Conservation (phyloP, 2,888 invertebrate genomes). For the Catocala sponsa region DNA sequence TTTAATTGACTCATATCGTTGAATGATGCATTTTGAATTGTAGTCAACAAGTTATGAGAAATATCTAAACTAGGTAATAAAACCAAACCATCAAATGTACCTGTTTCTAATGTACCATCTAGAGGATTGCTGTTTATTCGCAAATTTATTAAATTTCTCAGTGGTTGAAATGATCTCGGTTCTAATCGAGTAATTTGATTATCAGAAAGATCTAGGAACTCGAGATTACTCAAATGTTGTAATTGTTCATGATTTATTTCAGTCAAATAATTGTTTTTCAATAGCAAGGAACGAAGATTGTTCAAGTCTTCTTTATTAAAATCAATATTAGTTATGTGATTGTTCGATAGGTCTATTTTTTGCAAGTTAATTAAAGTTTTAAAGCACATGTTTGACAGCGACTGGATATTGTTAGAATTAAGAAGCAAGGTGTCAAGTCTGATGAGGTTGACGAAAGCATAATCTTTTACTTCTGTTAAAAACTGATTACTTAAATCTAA, state of each 20-base stretch:
- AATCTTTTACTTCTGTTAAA: constrained; percentile 63
- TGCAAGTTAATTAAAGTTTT: constrained; percentile 53
- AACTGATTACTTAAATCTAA: constrained; percentile 67
- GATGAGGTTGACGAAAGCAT: constrained; percentile 64
- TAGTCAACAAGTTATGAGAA: constrained; percentile 60
- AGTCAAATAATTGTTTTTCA: constrained; percentile 64
- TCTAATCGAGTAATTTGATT: constrained; percentile 67
- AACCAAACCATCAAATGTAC: constrained; percentile 66
- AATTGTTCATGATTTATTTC: constrained; percentile 61
- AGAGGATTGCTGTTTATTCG: constrained; percentile 69
- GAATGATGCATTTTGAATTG: constrained; percentile 68
- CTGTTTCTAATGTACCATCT: constrained; percentile 57
- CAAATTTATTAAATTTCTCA: constrained; percentile 63
- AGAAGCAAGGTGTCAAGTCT: constrained; percentile 57
- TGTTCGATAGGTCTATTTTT: constrained; percentile 68
- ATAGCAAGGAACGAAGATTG: constrained; percentile 56
- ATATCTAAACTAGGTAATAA: constrained; percentile 69
- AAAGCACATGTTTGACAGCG: constrained; percentile 61
- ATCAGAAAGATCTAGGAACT: constrained; percentile 68
- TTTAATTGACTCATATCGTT: constrained; percentile 64
- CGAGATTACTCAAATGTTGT: constrained; percentile 53
- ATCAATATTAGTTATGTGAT: constrained; percentile 62
- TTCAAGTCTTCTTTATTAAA: constrained; percentile 64
- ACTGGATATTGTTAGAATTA: constrained; percentile 64
- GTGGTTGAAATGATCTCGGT: constrained; percentile 59